phyloP scores from a whole-genome alignment of 2,888 invertebrate species.

The Drosophila affinis region DNA sequence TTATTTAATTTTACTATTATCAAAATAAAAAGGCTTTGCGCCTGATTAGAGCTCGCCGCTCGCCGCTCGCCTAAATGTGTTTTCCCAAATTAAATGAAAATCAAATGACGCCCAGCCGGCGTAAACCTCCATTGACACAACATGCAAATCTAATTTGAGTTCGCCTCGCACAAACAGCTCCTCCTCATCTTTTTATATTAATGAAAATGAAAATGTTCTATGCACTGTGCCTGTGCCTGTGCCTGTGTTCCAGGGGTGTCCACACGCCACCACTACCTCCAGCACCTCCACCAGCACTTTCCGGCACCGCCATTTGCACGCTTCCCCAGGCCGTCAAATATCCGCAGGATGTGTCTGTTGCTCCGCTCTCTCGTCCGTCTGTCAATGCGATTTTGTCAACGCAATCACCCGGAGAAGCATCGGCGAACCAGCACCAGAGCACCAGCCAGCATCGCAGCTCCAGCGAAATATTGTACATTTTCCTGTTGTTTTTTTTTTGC shows the following conservation, averaged over 20 bases:
- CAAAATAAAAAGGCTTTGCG: conserved; percentile 74
- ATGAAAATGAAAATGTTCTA: conserved; percentile 39
- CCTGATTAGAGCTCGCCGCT: conserved; percentile 68
- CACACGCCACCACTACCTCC: conserved; percentile 11
- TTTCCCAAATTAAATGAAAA: conserved; percentile 64
- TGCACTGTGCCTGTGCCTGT: neutral
- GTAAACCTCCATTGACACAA: conserved; percentile 37
- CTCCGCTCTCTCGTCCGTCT: conserved; percentile 30
- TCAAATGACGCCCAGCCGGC: conserved; percentile 35
- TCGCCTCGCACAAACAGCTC: conserved; percentile 27
- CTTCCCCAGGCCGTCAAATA: conserved; percentile 53
- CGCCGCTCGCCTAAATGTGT: conserved; percentile 47
- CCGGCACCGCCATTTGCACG: conserved; percentile 14
- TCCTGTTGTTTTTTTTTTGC: conserved; percentile 32
- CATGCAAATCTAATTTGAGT: conserved; percentile 60
- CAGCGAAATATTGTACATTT: conserved; percentile 25
- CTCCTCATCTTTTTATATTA: conserved; percentile 46
- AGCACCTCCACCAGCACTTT: conserved; percentile 21
- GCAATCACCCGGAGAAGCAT: conserved; percentile 58
- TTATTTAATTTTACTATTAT: conserved; percentile 75
- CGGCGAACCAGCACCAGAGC: conserved; percentile 23
- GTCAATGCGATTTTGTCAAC: conserved; percentile 71
- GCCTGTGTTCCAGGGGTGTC: conserved; percentile 35
- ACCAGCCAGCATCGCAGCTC: conserved; percentile 18
- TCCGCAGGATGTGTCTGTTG: conserved; percentile 65